phyloP scores from a whole-genome alignment of 1,140 invertebrate species.

The Periplaneta americana region DNA sequence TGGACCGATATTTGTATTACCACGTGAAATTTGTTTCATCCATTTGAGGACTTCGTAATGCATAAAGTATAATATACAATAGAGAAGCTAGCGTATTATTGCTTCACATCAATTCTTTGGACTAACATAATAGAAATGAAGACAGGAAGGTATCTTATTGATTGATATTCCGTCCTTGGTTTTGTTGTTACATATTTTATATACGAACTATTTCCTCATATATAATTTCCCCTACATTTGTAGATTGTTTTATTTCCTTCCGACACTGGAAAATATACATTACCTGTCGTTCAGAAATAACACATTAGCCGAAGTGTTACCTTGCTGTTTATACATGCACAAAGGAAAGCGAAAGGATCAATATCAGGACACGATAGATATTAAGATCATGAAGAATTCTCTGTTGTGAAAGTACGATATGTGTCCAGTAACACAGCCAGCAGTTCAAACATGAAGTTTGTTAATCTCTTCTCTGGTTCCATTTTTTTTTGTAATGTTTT shows the following conservation, averaged over 20 bases:
- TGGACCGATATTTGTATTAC: neutral
- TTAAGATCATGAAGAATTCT: neutral
- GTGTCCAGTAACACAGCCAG: neutral
- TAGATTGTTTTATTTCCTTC: neutral
- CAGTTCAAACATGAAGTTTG: neutral
- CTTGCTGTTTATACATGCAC: neutral
- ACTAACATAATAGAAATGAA: neutral
- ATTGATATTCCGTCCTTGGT: neutral
- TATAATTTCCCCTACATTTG: neutral
- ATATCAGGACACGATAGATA: neutral
- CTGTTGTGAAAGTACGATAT: neutral
- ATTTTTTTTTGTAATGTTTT: neutral
- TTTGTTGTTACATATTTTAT: neutral
- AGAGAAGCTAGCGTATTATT: neutral
- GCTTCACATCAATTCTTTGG: neutral
- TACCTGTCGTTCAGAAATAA: neutral
- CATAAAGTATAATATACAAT: neutral
- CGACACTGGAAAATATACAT: neutral
- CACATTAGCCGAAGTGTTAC: neutral
- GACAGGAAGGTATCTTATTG: neutral
- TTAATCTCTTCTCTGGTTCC: neutral
- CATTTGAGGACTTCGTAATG: neutral
- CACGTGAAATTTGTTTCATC: neutral
- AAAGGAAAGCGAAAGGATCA: neutral
- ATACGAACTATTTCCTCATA: neutral